phyloP scores from a whole-genome alignment of 2,113 vertebrate species.

The Delphinapterus leucas region DNA sequence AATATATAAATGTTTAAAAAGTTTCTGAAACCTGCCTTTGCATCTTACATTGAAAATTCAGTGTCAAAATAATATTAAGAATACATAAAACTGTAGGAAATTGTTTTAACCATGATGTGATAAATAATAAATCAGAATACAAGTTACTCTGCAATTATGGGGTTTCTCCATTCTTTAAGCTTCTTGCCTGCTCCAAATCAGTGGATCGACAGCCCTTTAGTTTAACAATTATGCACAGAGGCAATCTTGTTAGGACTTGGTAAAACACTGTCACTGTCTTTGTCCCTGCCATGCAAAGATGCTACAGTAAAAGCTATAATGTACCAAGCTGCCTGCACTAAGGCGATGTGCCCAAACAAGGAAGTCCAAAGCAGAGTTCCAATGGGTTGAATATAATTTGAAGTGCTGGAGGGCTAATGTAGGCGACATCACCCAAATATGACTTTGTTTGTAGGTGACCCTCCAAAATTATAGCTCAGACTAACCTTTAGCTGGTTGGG shows the following conservation, averaged over 20 bases:
- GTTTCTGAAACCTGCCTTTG: conserved; percentile 40
- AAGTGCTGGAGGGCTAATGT: neutral
- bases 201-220: neutral
- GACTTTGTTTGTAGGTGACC: neutral
- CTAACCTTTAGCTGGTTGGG: neutral
- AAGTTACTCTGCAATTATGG: neutral
- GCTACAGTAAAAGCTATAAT: neutral
- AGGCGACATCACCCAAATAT: neutral
- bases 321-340: neutral
- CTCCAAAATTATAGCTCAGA: neutral
- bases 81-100: conserved; percentile 42
- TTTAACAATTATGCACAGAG: neutral
- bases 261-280: conserved; percentile 35
- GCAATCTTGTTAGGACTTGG: conserved; percentile 35
- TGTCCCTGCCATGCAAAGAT: conserved; percentile 44
- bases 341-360: neutral
- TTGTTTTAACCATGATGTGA: conserved; percentile 45
- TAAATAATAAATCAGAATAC: conserved; percentile 58
- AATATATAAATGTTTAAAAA: conserved; percentile 44
- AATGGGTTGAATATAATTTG: neutral
- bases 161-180: conserved; percentile 23
- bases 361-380: conserved; percentile 19
- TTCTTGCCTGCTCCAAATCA: conserved; percentile 56
- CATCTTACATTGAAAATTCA: conserved; percentile 52
- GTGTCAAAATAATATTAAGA: conserved; percentile 67